A percentile compares a stretch with the other conserved stretches of the same genome.
Evolutionary conservation across 2,888 invertebrate species (phyloP).

Genomic region (Urechis unicinctus): DNA sequence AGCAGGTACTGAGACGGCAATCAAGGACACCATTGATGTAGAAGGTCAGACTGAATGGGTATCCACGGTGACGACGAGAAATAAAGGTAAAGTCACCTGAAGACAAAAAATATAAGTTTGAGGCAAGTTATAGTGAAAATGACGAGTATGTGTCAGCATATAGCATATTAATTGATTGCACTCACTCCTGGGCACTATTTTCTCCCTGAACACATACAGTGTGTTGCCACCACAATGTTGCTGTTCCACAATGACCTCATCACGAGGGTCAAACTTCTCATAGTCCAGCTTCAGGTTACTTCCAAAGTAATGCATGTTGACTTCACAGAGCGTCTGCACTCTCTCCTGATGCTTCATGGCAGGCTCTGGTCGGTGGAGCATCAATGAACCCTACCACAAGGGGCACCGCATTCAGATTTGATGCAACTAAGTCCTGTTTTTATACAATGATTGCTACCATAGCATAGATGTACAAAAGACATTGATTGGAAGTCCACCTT

Average conservation of each 20-base stretch:
- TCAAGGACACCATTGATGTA: constrained; percentile 50
- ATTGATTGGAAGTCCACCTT: neutral
- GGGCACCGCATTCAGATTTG: neutral
- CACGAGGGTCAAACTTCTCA: constrained; percentile 32
- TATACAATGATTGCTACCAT: no score
- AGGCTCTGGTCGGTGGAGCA: constrained; percentile 34
- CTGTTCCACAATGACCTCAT: constrained; percentile 46
- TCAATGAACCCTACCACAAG: constrained; percentile 26
- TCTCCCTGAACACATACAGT: constrained; percentile 44
- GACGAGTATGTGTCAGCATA: neutral
- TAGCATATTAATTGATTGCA: neutral
- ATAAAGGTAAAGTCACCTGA: constrained; percentile 48
- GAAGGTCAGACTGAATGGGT: constrained; percentile 51
- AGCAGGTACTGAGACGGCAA: constrained; percentile 51
- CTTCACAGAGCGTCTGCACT: constrained; percentile 35
- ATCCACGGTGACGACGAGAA: constrained; percentile 49
- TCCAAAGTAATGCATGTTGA: constrained; percentile 47
- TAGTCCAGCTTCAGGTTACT: constrained; percentile 35
- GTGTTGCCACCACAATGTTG: constrained; percentile 52
- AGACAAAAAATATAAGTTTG: constrained; percentile 12
- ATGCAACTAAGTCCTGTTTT: no score
- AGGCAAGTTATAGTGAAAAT: neutral
- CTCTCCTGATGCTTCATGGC: constrained; percentile 38
- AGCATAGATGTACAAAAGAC: neutral
- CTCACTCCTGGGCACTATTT: constrained; percentile 30